These are phyloP conservation scores for Pavo muticus DNA, from an alignment of 2,113 vertebrate genomes.

Conservation along the genomic window DNA sequence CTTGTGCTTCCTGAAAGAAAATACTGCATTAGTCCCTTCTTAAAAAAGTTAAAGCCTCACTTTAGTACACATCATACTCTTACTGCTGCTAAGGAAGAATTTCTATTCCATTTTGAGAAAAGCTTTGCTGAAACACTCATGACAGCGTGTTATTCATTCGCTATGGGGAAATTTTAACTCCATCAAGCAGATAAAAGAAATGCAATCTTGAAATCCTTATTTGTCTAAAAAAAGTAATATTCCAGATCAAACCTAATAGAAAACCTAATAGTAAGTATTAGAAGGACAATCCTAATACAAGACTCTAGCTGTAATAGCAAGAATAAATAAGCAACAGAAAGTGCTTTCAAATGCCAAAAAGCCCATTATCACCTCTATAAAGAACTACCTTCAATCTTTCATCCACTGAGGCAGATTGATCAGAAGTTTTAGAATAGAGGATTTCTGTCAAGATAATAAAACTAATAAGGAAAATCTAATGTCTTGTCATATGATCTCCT, in stretches of 20 bases:
- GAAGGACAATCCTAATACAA: background rate
- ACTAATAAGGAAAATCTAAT: background rate
- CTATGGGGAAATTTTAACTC: background rate
- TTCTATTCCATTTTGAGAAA: background rate
- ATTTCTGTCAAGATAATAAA: background rate
- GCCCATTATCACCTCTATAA: background rate
- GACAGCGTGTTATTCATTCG: background rate
- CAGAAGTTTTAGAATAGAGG: background rate
- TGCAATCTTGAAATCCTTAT: background rate
- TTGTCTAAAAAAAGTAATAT: background rate
- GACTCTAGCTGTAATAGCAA: background rate
- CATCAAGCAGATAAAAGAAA: background rate
- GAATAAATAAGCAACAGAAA: background rate
- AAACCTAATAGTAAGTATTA: background rate
- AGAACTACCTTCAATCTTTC: background rate
- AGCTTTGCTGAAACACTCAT: background rate
- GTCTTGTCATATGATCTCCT: background rate
- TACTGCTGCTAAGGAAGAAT: background rate
- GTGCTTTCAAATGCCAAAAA: background rate
- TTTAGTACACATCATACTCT: background rate
- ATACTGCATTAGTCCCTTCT: background rate
- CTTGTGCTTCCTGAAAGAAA: conserved; percentile 92
- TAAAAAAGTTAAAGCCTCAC: background rate
- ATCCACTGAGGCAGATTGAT: background rate
- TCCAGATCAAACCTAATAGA: background rate